Evolutionary conservation across 1,140 invertebrate species (phyloP).

Genomic region (Drosophila prosaltans): DNA sequence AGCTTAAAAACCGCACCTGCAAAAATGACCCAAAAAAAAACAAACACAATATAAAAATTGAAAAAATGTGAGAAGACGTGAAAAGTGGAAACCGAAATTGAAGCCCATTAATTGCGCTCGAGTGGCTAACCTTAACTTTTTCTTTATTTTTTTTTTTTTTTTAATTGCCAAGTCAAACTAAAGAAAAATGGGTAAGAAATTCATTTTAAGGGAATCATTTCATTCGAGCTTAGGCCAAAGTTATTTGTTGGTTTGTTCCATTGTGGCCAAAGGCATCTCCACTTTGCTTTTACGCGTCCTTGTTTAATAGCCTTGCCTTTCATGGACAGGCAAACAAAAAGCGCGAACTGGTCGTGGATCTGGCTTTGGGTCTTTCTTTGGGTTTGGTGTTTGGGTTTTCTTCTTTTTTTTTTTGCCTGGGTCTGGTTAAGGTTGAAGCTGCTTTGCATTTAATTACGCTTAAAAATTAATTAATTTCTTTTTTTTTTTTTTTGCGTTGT

Average conservation of each 20-base stretch:
- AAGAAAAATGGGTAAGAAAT: conserved; percentile 35
- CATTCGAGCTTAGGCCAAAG: conserved; percentile 37
- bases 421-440: conserved; percentile 37
- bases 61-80: conserved; percentile 17
- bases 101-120: conserved; percentile 74
- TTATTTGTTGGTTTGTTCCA: conserved; percentile 40
- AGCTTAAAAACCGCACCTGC: conserved; percentile 10
- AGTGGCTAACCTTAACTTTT: conserved; percentile 56
- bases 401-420: not conserved
- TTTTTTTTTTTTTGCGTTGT: conserved; percentile 51
- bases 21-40: conserved; percentile 14
- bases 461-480: conserved; percentile 82
- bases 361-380: conserved; percentile 9
- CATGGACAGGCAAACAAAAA: conserved; percentile 19
- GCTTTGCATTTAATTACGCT: conserved; percentile 81
- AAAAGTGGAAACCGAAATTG: conserved; percentile 57
- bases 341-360: conserved; percentile 7
- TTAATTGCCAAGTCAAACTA: conserved; percentile 44
- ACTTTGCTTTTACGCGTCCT: conserved; percentile 18
- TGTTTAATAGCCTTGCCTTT: conserved; percentile 30
- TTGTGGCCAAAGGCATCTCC: conserved; percentile 14
- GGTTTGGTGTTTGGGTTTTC: not conserved
- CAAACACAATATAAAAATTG: conserved; percentile 23
- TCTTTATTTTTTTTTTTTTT: conserved; percentile 49
- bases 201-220: conserved; percentile 57